Conservation (phyloP, 1,140 invertebrate species). For the Zaprionus gabonicus region DNA sequence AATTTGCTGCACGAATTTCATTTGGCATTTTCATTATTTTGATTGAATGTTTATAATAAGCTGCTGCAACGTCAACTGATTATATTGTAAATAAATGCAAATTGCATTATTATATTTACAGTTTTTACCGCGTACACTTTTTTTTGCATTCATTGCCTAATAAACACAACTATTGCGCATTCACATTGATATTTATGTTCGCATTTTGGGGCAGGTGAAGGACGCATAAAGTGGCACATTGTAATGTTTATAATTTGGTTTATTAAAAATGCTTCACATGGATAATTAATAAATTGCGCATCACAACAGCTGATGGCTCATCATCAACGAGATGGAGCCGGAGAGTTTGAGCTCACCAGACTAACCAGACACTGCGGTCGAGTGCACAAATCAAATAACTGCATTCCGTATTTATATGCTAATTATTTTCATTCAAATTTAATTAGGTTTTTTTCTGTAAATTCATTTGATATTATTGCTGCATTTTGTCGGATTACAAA, state of each 20-base stretch:
- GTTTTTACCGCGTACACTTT: constrained; percentile 16
- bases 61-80: constrained; percentile 28
- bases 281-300: constrained; percentile 80
- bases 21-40: constrained; percentile 60
- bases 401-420: constrained; percentile 61
- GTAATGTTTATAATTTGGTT: constrained; percentile 64
- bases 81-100: constrained; percentile 66
- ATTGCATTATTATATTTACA: constrained; percentile 47
- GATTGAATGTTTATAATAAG: constrained; percentile 64
- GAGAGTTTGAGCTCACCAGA: not conserved
- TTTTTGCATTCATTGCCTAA: constrained; percentile 37
- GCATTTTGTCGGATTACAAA: not conserved
- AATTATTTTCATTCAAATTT: constrained; percentile 79
- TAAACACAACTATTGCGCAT: constrained; percentile 54
- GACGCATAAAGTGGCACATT: constrained; percentile 28
- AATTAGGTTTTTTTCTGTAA: constrained; percentile 56
- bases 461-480: not conserved
- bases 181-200: constrained; percentile 51
- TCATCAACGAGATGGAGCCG: not conserved
- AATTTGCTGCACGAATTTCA: constrained; percentile 40
- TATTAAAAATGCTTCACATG: constrained; percentile 70
- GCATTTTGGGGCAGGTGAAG: constrained; percentile 20
- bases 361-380: constrained; percentile 39
- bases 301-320: constrained; percentile 44
- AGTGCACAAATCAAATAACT: constrained; percentile 71